Evolutionary conservation across 2,888 invertebrate species (phyloP).

Genomic region (Thereva nobilitata): DNA sequence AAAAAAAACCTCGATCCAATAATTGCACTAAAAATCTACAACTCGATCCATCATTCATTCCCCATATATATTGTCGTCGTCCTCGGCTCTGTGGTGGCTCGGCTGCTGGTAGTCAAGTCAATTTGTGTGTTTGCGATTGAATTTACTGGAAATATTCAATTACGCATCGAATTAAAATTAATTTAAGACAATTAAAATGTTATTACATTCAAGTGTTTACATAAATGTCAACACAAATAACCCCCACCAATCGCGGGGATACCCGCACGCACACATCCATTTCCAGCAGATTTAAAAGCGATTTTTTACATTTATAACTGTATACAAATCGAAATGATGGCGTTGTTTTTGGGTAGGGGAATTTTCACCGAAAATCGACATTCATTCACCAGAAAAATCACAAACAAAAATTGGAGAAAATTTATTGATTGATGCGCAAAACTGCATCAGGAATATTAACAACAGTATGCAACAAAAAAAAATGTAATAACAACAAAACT

Average conservation of each 20-base stretch:
- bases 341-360: background rate
- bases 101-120: background rate
- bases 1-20: no score
- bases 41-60: no score
- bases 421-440: constrained; percentile 41
- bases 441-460: constrained; percentile 32
- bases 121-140: constrained; percentile 33
- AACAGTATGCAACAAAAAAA: constrained; percentile 11
- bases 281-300: no score
- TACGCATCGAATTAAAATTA: constrained; percentile 40
- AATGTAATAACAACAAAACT: constrained; percentile 6
- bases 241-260: no score
- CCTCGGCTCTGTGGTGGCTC: no score
- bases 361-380: no score
- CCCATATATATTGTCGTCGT: no score
- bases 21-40: no score
- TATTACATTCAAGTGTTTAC: constrained; percentile 39
- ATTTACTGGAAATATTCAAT: constrained; percentile 41
- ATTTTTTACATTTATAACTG: no score
- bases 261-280: no score
- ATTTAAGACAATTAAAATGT: constrained; percentile 42
- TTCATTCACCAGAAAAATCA: no score
- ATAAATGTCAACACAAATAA: constrained; percentile 32
- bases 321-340: no score
- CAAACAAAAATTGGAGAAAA: background rate